Percentiles rank a stretch among this genome's conserved stretches.
These are phyloP conservation scores for Bothrops jararaca DNA, from an alignment of 2,113 vertebrate genomes.

Conservation along the genomic window DNA sequence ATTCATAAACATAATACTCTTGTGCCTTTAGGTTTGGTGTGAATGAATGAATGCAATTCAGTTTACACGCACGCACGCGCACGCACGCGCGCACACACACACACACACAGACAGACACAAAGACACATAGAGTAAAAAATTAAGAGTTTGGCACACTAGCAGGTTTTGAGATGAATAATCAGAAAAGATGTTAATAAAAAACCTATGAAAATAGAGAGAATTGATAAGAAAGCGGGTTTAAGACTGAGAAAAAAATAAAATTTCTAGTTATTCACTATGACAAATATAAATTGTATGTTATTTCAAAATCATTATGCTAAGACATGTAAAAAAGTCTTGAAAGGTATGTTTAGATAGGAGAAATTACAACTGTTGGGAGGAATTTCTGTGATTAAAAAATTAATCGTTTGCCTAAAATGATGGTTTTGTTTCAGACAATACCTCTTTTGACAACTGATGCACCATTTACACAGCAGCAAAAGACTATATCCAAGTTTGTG, in stretches of 20 bases:
- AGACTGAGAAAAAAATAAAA: not conserved
- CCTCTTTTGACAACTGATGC: not conserved
- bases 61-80: not conserved
- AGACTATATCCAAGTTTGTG: not conserved
- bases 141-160: not conserved
- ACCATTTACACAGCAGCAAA: not conserved
- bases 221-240: not conserved
- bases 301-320: not conserved
- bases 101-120: not conserved
- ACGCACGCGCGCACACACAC: not conserved
- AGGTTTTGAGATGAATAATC: not conserved
- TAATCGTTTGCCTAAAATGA: not conserved
- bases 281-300: not conserved
- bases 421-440: not conserved
- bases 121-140: not conserved
- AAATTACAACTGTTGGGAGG: not conserved
- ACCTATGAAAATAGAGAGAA: not conserved
- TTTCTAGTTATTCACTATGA: not conserved
- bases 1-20: not conserved
- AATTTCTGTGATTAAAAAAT: not conserved
- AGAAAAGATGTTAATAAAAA: not conserved
- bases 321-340: not conserved
- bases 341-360: not conserved
- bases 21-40: not conserved
- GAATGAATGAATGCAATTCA: not conserved